Evolutionary conservation across 2,888 invertebrate genomes (phyloP).

Genomic region (Arctia plantaginis): DNA sequence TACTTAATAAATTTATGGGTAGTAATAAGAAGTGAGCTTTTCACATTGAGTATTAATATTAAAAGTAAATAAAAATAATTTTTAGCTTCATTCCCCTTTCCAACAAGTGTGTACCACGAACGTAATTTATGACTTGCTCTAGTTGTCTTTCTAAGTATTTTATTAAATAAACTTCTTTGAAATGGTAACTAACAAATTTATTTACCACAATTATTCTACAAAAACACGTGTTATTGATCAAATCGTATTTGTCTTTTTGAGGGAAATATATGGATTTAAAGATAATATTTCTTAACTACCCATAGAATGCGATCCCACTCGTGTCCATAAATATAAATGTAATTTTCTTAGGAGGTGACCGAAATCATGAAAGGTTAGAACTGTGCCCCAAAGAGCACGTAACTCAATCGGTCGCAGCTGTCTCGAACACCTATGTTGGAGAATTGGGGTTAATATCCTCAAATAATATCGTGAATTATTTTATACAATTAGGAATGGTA

Average conservation of each 20-base stretch:
- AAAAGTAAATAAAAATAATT: not conserved
- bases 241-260: not conserved
- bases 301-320: not conserved
- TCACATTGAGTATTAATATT: not conserved
- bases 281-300: not conserved
- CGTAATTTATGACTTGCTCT: conserved; percentile 2
- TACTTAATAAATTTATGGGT: not conserved
- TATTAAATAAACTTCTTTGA: not conserved
- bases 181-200: not conserved
- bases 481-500: no score
- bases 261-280: not conserved
- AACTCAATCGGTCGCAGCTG: not conserved
- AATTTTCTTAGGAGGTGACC: not conserved
- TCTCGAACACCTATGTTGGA: no score
- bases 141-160: conserved; percentile 3
- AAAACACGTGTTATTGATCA: not conserved
- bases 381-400: not conserved
- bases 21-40: not conserved
- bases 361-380: not conserved
- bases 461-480: no score
- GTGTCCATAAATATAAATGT: not conserved
- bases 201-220: not conserved
- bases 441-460: no score
- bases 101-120: not conserved
- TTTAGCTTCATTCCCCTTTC: not conserved